Percentiles rank a stretch among this genome's conserved stretches.
Evolutionary conservation across 2,888 invertebrate genomes (phyloP).

Genomic region (Troglohyphantes excavatus): DNA sequence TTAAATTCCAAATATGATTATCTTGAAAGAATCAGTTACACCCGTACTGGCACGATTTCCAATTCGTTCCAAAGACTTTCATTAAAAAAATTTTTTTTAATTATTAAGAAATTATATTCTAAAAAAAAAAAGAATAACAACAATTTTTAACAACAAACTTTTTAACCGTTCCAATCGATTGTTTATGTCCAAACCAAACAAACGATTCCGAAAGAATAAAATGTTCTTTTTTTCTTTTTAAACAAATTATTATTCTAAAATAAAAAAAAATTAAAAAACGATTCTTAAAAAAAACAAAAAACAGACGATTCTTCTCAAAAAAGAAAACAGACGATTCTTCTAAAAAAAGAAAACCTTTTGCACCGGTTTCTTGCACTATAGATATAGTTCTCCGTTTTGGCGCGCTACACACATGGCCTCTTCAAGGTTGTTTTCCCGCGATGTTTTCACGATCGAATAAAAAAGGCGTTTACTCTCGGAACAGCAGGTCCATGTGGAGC

Average conservation of each 20-base stretch:
- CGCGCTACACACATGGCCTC: conserved; percentile 35
- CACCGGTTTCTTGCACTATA: conserved; percentile 39
- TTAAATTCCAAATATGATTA: background rate
- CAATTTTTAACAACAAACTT: background rate
- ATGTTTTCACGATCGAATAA: conserved; percentile 54
- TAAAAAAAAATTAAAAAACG: background rate
- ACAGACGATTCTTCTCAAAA: background rate
- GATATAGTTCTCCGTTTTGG: background rate
- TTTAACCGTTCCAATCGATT: background rate
- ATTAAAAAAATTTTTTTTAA: background rate
- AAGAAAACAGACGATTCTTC: conserved; percentile 24
- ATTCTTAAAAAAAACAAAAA: background rate
- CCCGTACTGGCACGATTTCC: background rate
- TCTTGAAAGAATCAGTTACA: background rate
- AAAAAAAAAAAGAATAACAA: background rate
- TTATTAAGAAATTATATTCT: too few relatives aligned
- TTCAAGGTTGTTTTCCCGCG: conserved; percentile 58
- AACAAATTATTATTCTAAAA: background rate
- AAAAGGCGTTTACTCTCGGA: conserved; percentile 61
- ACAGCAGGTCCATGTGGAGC: conserved; percentile 43
- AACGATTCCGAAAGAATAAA: background rate
- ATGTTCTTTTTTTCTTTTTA: background rate
- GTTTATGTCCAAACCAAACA: background rate
- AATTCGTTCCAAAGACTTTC: background rate
- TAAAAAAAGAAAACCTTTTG: conserved; percentile 6